Base-by-base conservation (phyloP, 1,140 invertebrate genomes). In the Platyscapa corneri region DNA sequence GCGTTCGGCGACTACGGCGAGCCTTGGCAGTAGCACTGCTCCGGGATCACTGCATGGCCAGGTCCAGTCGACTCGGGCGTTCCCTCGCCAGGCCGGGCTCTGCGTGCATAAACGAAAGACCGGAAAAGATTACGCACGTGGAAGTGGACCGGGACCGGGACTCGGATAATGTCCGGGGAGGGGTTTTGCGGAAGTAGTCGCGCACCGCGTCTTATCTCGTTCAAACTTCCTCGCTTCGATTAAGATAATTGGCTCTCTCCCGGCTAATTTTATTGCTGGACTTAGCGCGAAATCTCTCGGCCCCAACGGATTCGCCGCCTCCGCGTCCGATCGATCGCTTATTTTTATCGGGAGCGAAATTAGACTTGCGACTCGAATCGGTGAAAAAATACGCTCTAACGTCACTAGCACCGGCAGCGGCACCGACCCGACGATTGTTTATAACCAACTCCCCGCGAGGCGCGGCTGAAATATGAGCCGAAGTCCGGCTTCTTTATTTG, bases 1-100 rank as follows among this genome's bases (percentile, higher is more conserved):
- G 56, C 32, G 70, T 60, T 70, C 60, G 72, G 83, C 27, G 37
- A 32, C 3, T 60, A 37, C 65, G 87, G 82, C 23, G 77, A 65
- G 64, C 42, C 0, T 53, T 8, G 49, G 72, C 53, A 87, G n/a
- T n/a, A 76, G 18, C 49, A 64, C 53, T 78, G 7, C 83, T 37
- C 77, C 14, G 32, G 60, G 87, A 90, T 92, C 89, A 92, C 90
- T 90, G 90, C 90, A 92, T 92, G 32, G 65, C 67, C 18, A 14
- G 34, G 81, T 16, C 7, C 39, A 27, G 20, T 27, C 34, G 72
- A 7, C 18, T 64, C 56, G n/a, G 70, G 12, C 8, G 0, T 16
- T n/a, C 39, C 23, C 42, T 14, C 8, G 27, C 39, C 7, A n/a
- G 23, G 1, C 23, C n/a, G 27, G 42, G 12, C 27, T 34, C 37